Base-by-base conservation (phyloP, 2,797 vertebrate genomes). In the Chromis chromis region DNA sequence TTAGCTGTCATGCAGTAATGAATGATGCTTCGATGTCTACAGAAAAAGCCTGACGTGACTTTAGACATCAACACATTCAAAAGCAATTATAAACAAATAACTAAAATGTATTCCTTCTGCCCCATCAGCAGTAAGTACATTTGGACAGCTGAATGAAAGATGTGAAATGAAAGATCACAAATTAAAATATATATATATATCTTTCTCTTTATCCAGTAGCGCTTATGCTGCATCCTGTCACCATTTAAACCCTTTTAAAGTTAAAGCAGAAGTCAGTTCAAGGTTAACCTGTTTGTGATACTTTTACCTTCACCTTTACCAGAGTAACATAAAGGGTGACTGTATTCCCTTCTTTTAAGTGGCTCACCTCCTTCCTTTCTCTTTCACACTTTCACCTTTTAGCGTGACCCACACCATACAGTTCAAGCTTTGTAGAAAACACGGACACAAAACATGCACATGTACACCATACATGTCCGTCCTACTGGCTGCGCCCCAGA, bases 321-420 rank as follows among this genome's bases (percentile, higher is more conserved):
- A 16, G 9, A 61, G 31, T 4, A 83, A 65, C 76, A 81, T 67
- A 50, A 78, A 80, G 73, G 44, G 59, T 58, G 70, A 72, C 36
- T 71, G 67, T 76, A 13, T 88, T 87, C 66, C 74, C 63, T 60
- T 76, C 69, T 62, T 22, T 69, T 54, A 71, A 78, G 74, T 16
- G 53, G 16, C 67, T 42, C 63, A 64, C 28, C 44, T 33, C 59
- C 55, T 68, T 65, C 52, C 10, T 70, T 83, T 84, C 60, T 59
- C 71, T 75, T 76, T 78, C 72, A 82, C 73, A 78, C 69, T 50
- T 75, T 79, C 74, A 79, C 66, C 77, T 83, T n/a, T 82, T 25
- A 69, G 22, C 50, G 48, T 85, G 82, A 91, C 82, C 83, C 68
- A 55, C 6, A 13, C 53, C 53, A 79, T 36, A 78, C 48, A 74